Base-by-base conservation (phyloP, 2,113 vertebrate species). In the Dicrurus megarhynchus region DNA sequence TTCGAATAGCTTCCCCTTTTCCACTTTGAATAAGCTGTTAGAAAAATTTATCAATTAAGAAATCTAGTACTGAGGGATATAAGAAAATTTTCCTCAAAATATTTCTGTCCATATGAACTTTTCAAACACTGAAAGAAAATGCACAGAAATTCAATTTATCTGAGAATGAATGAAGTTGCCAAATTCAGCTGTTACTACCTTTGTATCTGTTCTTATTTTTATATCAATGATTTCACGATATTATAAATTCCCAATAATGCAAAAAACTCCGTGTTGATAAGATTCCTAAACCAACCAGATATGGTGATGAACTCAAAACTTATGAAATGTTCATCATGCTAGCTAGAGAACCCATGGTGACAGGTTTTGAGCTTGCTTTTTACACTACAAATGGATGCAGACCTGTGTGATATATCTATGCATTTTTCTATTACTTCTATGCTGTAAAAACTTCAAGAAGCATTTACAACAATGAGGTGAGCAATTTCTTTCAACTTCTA, bases 1-100 rank as follows among this genome's bases (percentile, higher is more conserved):
- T 99, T 84, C 99, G 98, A 86, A 99, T 98, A 87, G 99, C 99
- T 98, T 99, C 99, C n/a, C 99, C 99, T 97, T 99, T 99, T 52
- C 99, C 99, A 86, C 99, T 99, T 97, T 99, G 99, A 97, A 99
- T 99, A 80, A 99, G 98, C 99, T 99, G 97, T 80, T 52, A 96
- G 94, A 50, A 91, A 82, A 90, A 73, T 21, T 46, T 22, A 60
- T 56, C 33, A 74, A 44, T 46, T 71, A 77, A 70, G 67, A 90
- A 64, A 76, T 50, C 63, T 61, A 90, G 12, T 47, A 73, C 8
- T 68, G 17, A 67, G 5, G 1, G 7, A 41, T 4, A 22, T 10
- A 27, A 69, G 22, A 68, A 49, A 28, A 30, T 50, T 13, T 57
- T 61, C n/a, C 23, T 84, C n/a, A 27, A 69, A 76, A 71, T 26